Evolutionary conservation across 2,113 vertebrate genomes (phyloP).

Genomic region (Spizaetus ornatus): DNA sequence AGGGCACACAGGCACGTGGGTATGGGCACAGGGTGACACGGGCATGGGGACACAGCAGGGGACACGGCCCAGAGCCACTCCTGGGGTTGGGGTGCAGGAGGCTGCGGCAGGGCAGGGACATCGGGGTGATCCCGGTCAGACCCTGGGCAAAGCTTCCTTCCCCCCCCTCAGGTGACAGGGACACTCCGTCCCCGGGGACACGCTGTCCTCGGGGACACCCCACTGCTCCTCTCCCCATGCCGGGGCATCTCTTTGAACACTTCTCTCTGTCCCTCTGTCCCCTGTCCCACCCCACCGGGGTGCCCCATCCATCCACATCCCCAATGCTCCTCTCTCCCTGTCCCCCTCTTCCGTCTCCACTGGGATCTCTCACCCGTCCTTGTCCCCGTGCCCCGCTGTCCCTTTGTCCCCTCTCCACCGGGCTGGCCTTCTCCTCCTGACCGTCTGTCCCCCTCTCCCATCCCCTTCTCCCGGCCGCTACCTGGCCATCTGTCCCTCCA

Average conservation of each 20-base stretch:
- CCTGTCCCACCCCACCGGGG: not conserved
- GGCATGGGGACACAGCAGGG: not conserved
- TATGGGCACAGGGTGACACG: not conserved
- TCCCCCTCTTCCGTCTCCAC: not conserved
- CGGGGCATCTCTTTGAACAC: not conserved
- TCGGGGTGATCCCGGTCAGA: not conserved
- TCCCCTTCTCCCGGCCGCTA: not conserved
- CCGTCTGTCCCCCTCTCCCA: not conserved
- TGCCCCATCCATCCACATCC: not conserved
- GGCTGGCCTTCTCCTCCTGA: not conserved
- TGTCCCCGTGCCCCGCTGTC: not conserved
- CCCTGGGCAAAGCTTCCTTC: not conserved
- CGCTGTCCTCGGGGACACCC: not conserved
- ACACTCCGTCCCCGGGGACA: not conserved
- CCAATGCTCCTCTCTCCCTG: not conserved
- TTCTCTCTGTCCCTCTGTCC: conserved; percentile 26
- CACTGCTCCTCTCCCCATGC: not conserved
- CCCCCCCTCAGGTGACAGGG: not conserved
- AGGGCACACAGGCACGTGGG: not conserved
- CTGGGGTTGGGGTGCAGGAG: not conserved
- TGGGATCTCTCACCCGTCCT: not conserved
- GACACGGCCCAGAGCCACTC: not conserved
- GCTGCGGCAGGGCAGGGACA: not conserved
- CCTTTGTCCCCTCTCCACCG: not conserved
- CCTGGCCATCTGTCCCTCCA: not conserved